Evolutionary conservation across 2,888 invertebrate species (phyloP).

Genomic region (Terebella lapidaria): DNA sequence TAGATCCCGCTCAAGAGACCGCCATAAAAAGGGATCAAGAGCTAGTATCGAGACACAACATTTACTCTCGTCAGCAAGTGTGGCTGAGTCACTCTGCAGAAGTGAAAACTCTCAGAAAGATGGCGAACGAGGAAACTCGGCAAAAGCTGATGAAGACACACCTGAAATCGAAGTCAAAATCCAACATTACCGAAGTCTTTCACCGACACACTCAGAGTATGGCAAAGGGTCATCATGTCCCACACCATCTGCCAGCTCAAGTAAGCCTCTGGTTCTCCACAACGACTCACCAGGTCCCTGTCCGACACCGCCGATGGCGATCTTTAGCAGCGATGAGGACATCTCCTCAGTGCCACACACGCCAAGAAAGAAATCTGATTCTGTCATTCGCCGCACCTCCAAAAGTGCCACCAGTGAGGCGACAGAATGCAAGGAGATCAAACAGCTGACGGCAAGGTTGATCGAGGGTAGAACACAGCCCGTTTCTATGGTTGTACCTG

Average conservation of each 20-base stretch:
- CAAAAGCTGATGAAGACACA: not conserved
- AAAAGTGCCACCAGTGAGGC: not conserved
- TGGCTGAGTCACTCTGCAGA: not conserved
- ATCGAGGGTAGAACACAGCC: no score
- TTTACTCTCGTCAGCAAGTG: not conserved
- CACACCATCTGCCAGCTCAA: not conserved
- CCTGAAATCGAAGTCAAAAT: not conserved
- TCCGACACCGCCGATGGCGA: conserved; percentile 11
- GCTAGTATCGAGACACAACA: not conserved
- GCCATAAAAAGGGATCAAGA: not conserved
- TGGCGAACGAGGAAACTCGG: not conserved
- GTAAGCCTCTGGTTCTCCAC: not conserved
- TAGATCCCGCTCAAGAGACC: not conserved
- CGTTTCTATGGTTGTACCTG: not conserved
- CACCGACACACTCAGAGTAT: not conserved
- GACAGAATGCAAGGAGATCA: not conserved
- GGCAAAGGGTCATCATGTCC: not conserved
- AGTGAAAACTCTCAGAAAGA: not conserved
- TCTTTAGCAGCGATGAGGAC: conserved; percentile 16
- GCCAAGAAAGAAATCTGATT: not conserved
- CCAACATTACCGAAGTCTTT: not conserved
- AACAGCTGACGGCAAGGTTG: no score
- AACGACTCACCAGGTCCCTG: no score
- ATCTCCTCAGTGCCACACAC: conserved; percentile 14
- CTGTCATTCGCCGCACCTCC: not conserved